These are phyloP conservation scores for Myxocyprinus asiaticus DNA, from an alignment of 2,113 vertebrate genomes.

Conservation along the genomic window DNA sequence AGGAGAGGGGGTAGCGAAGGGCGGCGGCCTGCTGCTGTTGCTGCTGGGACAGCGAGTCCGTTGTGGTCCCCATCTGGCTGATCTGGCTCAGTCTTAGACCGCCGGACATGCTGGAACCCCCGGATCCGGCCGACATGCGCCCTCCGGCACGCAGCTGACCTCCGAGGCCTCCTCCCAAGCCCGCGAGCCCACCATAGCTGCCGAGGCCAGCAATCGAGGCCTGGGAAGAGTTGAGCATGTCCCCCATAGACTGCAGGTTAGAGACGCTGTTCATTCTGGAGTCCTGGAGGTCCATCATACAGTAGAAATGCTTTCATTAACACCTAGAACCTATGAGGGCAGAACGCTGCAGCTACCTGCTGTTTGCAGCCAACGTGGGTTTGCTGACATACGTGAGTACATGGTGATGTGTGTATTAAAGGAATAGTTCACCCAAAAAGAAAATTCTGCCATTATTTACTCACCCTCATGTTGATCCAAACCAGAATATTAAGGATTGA, in stretches of 20 bases:
- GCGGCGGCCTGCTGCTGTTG: slow-evolving; percentile 84
- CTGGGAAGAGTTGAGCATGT: slow-evolving; percentile 93
- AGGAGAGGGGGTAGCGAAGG: slow-evolving; percentile 91
- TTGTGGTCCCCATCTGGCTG: slow-evolving; percentile 84
- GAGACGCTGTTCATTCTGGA: slow-evolving; percentile 94
- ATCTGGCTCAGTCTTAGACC: slow-evolving; percentile 84
- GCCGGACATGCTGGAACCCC: slow-evolving; percentile 90
- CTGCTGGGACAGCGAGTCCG: slow-evolving; percentile 82
- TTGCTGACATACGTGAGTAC: not conserved
- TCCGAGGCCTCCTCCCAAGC: slow-evolving; percentile 79
- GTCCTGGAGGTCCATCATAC: slow-evolving; percentile 92
- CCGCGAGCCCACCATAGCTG: slow-evolving; percentile 84
- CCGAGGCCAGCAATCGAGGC: slow-evolving; percentile 90
- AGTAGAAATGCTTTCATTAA: slow-evolving; percentile 88
- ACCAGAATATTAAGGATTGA: too few relatives aligned
- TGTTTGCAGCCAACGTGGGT: slow-evolving; percentile 7
- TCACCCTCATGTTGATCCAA: too few relatives aligned
- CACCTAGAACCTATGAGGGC: slow-evolving; percentile 77
- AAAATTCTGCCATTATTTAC: not conserved
- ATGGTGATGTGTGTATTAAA: not conserved
- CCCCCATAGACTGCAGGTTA: slow-evolving; percentile 89
- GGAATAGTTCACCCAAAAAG: slow-evolving; percentile 23
- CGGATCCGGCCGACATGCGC: slow-evolving; percentile 90
- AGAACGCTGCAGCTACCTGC: slow-evolving; percentile 64
- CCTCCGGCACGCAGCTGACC: slow-evolving; percentile 90